A percentile compares a stretch with the other conserved stretches of the same genome.
These are phyloP conservation scores for Synaphobranchus kaupii DNA, from an alignment of 2,797 vertebrate species.

Conservation along the genomic window DNA sequence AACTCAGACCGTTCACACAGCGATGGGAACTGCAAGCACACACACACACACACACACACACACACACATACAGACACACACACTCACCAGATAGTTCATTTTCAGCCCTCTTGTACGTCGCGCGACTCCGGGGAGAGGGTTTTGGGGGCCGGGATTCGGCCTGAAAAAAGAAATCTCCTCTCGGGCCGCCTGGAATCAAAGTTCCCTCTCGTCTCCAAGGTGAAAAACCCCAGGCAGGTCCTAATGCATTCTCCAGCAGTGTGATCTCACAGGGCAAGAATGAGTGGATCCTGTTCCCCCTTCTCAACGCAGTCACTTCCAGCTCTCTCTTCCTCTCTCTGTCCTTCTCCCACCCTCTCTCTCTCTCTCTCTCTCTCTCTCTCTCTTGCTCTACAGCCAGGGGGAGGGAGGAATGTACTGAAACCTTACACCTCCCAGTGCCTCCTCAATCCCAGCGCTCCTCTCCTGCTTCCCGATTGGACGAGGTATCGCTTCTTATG, in stretches of 20 bases:
- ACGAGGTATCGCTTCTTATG: slow-evolving; percentile 54
- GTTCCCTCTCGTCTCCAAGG: slow-evolving; percentile 35
- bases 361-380: slow-evolving; percentile 35
- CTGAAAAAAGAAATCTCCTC: slow-evolving; percentile 23
- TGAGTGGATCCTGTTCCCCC: slow-evolving; percentile 63
- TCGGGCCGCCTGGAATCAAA: slow-evolving; percentile 31
- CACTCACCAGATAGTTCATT: slow-evolving; percentile 67
- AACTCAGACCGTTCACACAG: slow-evolving; percentile 42
- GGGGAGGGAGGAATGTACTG: slow-evolving; percentile 52
- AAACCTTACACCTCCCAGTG: slow-evolving; percentile 58
- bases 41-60: slow-evolving; percentile 22
- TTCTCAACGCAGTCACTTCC: slow-evolving; percentile 39
- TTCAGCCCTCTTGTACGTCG: slow-evolving; percentile 49
- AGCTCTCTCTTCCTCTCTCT: slow-evolving; percentile 34
- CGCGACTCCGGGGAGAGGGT: slow-evolving; percentile 50
- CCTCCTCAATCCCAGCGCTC: slow-evolving; percentile 56
- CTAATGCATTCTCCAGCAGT: slow-evolving; percentile 66
- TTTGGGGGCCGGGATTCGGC: slow-evolving; percentile 42
- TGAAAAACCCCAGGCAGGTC: slow-evolving; percentile 50
- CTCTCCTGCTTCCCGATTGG: slow-evolving; percentile 53
- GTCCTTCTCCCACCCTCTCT: slow-evolving; percentile 25
- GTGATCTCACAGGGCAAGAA: slow-evolving; percentile 78
- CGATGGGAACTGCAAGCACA: slow-evolving; percentile 28
- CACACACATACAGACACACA: slow-evolving; percentile 29
- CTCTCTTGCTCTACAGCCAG: slow-evolving; percentile 42